phyloP scores from a whole-genome alignment of 2,113 vertebrate species.

The Hassar affinis region DNA sequence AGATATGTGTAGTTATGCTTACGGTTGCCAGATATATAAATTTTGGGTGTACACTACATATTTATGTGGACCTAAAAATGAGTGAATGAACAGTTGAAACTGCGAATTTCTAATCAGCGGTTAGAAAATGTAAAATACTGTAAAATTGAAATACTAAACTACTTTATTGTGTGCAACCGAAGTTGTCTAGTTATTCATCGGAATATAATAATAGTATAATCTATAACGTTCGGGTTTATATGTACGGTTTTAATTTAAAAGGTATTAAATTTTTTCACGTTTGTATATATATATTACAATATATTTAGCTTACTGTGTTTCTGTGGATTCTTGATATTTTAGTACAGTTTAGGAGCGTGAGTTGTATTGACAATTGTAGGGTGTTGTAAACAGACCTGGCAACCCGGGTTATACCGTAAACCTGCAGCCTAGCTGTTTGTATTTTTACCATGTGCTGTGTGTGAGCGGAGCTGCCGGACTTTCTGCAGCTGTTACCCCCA shows the following conservation, averaged over 20 bases:
- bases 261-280: neutral
- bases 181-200: neutral
- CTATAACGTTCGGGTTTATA: neutral
- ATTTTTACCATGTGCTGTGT: slow-evolving; percentile 29
- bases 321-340: too few relatives aligned
- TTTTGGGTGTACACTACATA: neutral
- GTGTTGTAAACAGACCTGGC: neutral
- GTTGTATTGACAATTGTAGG: neutral
- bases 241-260: neutral
- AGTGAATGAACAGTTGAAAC: neutral
- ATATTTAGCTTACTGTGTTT: neutral
- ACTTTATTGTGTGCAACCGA: neutral
- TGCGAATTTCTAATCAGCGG: neutral
- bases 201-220: neutral
- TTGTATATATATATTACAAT: neutral
- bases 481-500: slow-evolving; percentile 1
- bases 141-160: neutral
- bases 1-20: neutral
- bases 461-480: neutral
- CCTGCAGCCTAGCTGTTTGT: slow-evolving; percentile 2
- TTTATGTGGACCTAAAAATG: neutral
- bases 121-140: too few relatives aligned
- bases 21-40: neutral
- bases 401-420: slow-evolving; percentile 18
- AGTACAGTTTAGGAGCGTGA: neutral